These are phyloP conservation scores for Lamellibrachia satsuma DNA, from an alignment of 2,888 invertebrate species.

Conservation along the genomic window DNA sequence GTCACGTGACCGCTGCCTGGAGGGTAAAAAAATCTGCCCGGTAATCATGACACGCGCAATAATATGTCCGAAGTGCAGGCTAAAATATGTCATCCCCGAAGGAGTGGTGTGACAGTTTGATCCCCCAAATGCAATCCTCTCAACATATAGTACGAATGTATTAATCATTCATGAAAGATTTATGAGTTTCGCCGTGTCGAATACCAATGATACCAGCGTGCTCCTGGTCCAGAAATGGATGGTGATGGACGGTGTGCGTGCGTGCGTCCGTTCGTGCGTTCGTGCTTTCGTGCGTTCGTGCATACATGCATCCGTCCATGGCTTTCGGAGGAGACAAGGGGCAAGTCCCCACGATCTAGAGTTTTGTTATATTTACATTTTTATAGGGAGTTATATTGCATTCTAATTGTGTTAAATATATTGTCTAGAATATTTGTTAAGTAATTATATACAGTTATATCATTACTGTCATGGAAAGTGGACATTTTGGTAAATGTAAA, in stretches of 20 bases:
- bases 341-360: too few species aligned
- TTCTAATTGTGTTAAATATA: too few species aligned
- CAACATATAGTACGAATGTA: neutral
- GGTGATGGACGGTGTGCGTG: neutral
- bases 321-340: neutral
- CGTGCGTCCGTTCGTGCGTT: neutral
- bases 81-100: neutral
- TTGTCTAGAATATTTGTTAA: too few species aligned
- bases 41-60: neutral
- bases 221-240: neutral
- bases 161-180: constrained; percentile 17
- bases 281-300: neutral
- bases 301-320: neutral
- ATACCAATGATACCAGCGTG: neutral
- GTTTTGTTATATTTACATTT: too few species aligned
- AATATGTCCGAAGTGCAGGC: neutral
- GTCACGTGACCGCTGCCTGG: neutral
- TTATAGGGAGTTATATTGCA: too few species aligned
- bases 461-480: too few species aligned
- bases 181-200: neutral
- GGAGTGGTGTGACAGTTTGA: neutral
- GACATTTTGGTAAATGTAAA: too few species aligned
- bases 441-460: too few species aligned
- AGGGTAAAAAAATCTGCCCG: neutral
- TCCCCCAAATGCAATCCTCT: neutral